phyloP scores from a whole-genome alignment of 2,797 vertebrate genomes.

The Anas capensis region DNA sequence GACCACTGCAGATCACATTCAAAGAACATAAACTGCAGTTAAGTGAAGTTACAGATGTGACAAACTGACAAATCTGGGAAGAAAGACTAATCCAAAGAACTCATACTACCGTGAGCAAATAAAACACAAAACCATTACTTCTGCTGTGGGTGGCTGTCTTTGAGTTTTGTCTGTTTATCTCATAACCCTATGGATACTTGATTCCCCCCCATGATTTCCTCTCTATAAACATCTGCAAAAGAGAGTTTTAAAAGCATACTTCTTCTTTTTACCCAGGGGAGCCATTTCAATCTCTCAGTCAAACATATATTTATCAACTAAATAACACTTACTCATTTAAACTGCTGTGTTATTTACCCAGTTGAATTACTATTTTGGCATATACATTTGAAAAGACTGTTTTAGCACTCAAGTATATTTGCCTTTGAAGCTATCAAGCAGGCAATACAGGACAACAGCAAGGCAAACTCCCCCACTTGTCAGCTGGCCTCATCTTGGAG shows the following conservation, averaged over 20 bases:
- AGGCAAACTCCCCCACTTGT: constrained; percentile 14
- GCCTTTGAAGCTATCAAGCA: constrained; percentile 34
- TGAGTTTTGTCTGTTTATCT: constrained; percentile 2
- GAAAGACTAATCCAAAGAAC: background rate
- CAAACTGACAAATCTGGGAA: constrained; percentile 30
- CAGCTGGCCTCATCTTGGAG: constrained; percentile 20
- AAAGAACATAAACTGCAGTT: constrained; percentile 29
- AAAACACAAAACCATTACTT: background rate
- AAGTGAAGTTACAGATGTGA: constrained; percentile 21
- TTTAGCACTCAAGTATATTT: constrained; percentile 35
- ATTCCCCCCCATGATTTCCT: background rate
- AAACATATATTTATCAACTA: constrained; percentile 71
- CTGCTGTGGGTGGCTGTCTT: background rate
- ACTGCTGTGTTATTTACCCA: constrained; percentile 69
- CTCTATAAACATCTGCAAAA: constrained; percentile 33
- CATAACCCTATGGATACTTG: background rate
- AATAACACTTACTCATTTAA: constrained; percentile 76
- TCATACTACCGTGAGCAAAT: background rate
- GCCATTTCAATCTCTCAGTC: constrained; percentile 63
- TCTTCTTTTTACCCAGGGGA: constrained; percentile 65
- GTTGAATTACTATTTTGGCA: constrained; percentile 74
- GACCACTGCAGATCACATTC: constrained; percentile 21
- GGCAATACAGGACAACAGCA: constrained; percentile 15
- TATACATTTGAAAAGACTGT: constrained; percentile 51
- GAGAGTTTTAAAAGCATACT: constrained; percentile 54